A percentile compares a stretch with the other conserved stretches of the same genome.
These are phyloP conservation scores for Galerucella pusilla DNA, from an alignment of 2,888 invertebrate species.

Conservation along the genomic window DNA sequence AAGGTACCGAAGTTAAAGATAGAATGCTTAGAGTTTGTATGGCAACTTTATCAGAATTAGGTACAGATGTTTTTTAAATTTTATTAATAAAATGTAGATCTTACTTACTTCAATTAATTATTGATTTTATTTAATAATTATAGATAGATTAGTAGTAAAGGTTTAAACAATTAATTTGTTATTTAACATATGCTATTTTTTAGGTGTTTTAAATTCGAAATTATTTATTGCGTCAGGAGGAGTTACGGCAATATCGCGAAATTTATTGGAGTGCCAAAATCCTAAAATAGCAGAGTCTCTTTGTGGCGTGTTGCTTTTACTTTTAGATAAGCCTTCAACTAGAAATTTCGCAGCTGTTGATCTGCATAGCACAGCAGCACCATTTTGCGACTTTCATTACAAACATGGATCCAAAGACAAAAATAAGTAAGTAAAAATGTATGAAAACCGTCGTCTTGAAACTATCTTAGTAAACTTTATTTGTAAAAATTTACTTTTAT, in stretches of 20 bases:
- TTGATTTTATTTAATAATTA: too few species aligned
- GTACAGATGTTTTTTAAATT: slow-evolving; percentile 62
- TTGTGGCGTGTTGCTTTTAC: slow-evolving; percentile 85
- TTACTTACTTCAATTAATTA: too few species aligned
- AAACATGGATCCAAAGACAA: slow-evolving; percentile 77
- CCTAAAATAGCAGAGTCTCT: slow-evolving; percentile 92
- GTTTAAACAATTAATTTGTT: too few species aligned
- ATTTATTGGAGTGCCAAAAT: slow-evolving; percentile 86
- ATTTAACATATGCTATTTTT: slow-evolving; percentile 43
- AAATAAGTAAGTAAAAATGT: slow-evolving; percentile 70
- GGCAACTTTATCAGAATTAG: slow-evolving; percentile 89
- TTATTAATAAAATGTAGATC: not conserved
- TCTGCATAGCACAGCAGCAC: slow-evolving; percentile 88
- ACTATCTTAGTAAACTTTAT: too few species aligned
- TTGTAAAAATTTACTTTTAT: too few species aligned
- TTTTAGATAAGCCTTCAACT: slow-evolving; percentile 86
- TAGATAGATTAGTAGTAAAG: too few species aligned
- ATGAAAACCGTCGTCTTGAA: not conserved
- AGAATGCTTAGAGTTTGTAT: slow-evolving; percentile 85
- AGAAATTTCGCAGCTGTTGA: slow-evolving; percentile 81
- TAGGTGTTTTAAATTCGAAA: slow-evolving; percentile 84
- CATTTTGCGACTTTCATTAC: slow-evolving; percentile 92
- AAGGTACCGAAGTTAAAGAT: slow-evolving; percentile 82
- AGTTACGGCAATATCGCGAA: slow-evolving; percentile 83
- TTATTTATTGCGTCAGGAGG: slow-evolving; percentile 85